Percentiles rank a stretch among this genome's conserved stretches.
Evolutionary conservation across 2,888 invertebrate species (phyloP).

Genomic region (Hipparchia semele): DNA sequence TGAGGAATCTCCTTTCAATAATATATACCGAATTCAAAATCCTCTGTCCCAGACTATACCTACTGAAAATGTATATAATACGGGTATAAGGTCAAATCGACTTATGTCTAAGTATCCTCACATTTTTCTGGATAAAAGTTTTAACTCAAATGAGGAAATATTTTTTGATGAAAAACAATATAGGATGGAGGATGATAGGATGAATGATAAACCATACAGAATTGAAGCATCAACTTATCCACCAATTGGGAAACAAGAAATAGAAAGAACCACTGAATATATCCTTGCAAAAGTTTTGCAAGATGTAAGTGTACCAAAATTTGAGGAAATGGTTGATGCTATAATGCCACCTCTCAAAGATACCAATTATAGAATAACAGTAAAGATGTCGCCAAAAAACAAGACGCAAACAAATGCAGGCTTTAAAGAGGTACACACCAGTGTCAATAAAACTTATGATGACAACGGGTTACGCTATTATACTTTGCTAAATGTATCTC

Average conservation of each 20-base stretch:
- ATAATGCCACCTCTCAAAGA: constrained; percentile 45
- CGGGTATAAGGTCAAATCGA: constrained; percentile 52
- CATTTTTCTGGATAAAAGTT: constrained; percentile 61
- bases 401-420: constrained; percentile 51
- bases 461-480: constrained; percentile 64
- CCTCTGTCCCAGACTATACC: constrained; percentile 35
- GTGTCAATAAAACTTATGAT: constrained; percentile 69
- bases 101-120: constrained; percentile 73
- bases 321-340: constrained; percentile 53
- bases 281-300: constrained; percentile 2
- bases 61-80: constrained; percentile 47
- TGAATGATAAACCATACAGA: constrained; percentile 27
- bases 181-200: constrained; percentile 13
- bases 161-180: constrained; percentile 27
- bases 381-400: constrained; percentile 70
- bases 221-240: constrained; percentile 26
- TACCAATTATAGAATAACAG: constrained; percentile 62
- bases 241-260: constrained; percentile 27
- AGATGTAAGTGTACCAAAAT: constrained; percentile 39
- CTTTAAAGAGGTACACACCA: constrained; percentile 71
- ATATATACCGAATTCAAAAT: constrained; percentile 42
- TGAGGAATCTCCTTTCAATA: constrained; percentile 47
- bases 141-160: constrained; percentile 52
- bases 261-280: constrained; percentile 31
- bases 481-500: constrained; percentile 67